These are phyloP conservation scores for Spodoptera picta DNA, from an alignment of 2,888 invertebrate species.

Conservation along the genomic window DNA sequence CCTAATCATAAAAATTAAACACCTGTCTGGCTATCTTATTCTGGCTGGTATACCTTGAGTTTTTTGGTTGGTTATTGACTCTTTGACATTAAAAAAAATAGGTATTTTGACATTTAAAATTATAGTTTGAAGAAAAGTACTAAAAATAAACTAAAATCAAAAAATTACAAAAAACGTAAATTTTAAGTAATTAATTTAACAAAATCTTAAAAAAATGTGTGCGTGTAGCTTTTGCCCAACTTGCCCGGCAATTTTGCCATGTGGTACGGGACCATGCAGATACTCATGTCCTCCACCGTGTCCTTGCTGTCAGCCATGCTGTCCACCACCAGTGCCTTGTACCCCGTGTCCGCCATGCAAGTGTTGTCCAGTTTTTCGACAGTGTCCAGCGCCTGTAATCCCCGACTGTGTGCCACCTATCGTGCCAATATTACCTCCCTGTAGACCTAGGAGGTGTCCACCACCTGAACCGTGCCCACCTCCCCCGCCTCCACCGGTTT, in stretches of 20 bases:
- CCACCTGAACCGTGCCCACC: constrained; percentile 71
- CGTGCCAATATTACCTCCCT: constrained; percentile 78
- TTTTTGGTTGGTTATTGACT: no score
- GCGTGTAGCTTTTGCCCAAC: constrained; percentile 74
- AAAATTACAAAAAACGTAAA: constrained; percentile 54
- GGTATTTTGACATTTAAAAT: constrained; percentile 5
- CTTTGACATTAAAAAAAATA: constrained; percentile 13
- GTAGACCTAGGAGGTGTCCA: constrained; percentile 76
- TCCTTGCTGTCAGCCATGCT: constrained; percentile 77
- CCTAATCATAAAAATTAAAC: no score
- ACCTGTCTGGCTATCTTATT: no score
- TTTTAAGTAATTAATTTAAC: constrained; percentile 39
- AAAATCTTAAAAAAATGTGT: constrained; percentile 65
- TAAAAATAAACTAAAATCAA: constrained; percentile 37
- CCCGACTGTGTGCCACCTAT: constrained; percentile 81
- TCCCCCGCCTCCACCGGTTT: constrained; percentile 74
- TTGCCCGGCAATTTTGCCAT: constrained; percentile 80
- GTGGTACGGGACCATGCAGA: constrained; percentile 73
- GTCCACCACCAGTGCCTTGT: constrained; percentile 79
- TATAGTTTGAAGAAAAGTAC: constrained; percentile 15
- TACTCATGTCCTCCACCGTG: constrained; percentile 77
- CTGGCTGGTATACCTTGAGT: no score
- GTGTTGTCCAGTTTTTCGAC: constrained; percentile 75
- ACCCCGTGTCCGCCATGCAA: constrained; percentile 81
- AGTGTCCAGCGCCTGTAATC: constrained; percentile 78